Evolutionary conservation across 35 echinoderm and acorn worm genomes (phyloP).

Genomic region (Strongylocentrotus purpuratus): DNA sequence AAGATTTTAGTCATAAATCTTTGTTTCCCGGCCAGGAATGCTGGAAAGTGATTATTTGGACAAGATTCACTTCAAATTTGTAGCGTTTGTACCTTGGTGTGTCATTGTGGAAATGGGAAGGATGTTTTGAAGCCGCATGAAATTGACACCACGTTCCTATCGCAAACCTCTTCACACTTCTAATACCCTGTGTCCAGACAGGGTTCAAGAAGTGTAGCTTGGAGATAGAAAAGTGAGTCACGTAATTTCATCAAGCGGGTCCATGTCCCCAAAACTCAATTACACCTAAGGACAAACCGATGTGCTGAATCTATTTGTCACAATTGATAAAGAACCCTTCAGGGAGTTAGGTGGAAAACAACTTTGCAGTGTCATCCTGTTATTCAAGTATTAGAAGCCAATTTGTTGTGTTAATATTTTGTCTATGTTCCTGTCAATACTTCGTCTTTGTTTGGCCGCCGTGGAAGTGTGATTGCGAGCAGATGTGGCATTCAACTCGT

Average conservation of each 20-base stretch:
- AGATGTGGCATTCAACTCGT: background rate
- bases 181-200: conserved; percentile 1
- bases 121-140: background rate
- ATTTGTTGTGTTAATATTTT: background rate
- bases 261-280: conserved; percentile 23
- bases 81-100: background rate
- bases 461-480: background rate
- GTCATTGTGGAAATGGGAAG: background rate
- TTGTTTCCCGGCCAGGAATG: background rate
- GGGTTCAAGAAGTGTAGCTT: background rate
- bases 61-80: background rate
- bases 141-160: background rate
- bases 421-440: background rate
- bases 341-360: background rate
- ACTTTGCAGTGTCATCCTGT: conserved; percentile 16
- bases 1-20: background rate
- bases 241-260: background rate
- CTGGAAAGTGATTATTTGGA: background rate
- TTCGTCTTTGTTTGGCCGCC: background rate
- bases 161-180: background rate
- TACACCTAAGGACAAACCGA: background rate
- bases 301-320: background rate
- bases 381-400: background rate
- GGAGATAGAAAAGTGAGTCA: background rate
- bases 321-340: background rate